phyloP scores from a whole-genome alignment of 2,888 invertebrate species.

The Rhagium mordax region DNA sequence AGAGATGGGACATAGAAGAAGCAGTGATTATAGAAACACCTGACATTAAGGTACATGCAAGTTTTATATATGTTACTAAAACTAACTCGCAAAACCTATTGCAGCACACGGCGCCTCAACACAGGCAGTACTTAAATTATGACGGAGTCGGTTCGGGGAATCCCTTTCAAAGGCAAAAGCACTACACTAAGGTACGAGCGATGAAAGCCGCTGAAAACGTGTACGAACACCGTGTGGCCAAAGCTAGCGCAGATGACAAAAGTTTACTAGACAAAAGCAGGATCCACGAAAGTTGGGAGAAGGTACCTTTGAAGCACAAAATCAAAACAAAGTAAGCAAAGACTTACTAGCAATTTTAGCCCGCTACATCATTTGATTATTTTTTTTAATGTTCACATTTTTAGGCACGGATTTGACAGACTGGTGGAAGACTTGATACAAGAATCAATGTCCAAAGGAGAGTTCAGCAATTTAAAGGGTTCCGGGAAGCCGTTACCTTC shows the following conservation, averaged over 20 bases:
- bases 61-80: no score
- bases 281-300: constrained; percentile 69
- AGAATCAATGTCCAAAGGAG: constrained; percentile 91
- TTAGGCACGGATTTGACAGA: constrained; percentile 84
- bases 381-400: constrained; percentile 39
- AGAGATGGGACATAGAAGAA: constrained; percentile 72
- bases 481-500: constrained; percentile 85
- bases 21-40: constrained; percentile 72
- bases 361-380: no score
- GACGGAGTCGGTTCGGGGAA: constrained; percentile 87
- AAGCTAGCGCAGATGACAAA: constrained; percentile 75
- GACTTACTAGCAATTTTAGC: neutral
- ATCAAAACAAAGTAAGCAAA: constrained; percentile 81
- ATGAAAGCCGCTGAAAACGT: constrained; percentile 81
- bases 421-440: constrained; percentile 93
- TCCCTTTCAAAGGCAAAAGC: constrained; percentile 84
- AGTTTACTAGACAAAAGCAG: constrained; percentile 73
- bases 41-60: constrained; percentile 78
- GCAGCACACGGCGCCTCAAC: constrained; percentile 91
- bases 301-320: constrained; percentile 77
- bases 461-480: constrained; percentile 88
- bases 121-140: constrained; percentile 85
- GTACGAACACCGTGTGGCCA: constrained; percentile 75
- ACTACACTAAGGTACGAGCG: constrained; percentile 80
- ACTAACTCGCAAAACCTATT: no score